phyloP scores from a whole-genome alignment of 2,113 vertebrate genomes.

The Oenanthe melanoleuca region DNA sequence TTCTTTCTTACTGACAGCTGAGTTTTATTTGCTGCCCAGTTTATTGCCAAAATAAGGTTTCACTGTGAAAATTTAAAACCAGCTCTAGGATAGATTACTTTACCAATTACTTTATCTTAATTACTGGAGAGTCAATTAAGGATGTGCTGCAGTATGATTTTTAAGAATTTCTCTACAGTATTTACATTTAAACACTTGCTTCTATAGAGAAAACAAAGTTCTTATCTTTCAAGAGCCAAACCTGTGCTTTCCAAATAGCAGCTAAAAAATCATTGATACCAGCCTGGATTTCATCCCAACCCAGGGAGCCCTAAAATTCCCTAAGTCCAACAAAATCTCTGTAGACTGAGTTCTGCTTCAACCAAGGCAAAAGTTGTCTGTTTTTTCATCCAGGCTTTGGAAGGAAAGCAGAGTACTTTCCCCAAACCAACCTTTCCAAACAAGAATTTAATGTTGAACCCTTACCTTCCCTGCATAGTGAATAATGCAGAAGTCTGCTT shows the following conservation, averaged over 20 bases:
- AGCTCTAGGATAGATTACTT: neutral
- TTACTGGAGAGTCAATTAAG: neutral
- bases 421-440: neutral
- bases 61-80: neutral
- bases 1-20: neutral
- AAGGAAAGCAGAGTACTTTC: neutral
- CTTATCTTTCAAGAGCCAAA: neutral
- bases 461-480: conserved; percentile 96
- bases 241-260: neutral
- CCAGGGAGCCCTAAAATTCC: neutral
- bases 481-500: conserved; percentile 97
- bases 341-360: neutral
- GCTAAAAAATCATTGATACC: neutral
- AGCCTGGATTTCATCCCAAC: neutral
- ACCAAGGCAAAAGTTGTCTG: neutral
- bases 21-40: neutral
- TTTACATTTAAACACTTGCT: neutral
- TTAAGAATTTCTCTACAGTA: neutral
- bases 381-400: neutral
- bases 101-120: neutral
- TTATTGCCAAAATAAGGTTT: neutral
- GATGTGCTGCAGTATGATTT: neutral
- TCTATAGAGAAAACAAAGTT: neutral
- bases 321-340: neutral
- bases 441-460: neutral